These are phyloP conservation scores for Adoxophyes honmai DNA, from an alignment of 1,140 invertebrate species.

Conservation along the genomic window DNA sequence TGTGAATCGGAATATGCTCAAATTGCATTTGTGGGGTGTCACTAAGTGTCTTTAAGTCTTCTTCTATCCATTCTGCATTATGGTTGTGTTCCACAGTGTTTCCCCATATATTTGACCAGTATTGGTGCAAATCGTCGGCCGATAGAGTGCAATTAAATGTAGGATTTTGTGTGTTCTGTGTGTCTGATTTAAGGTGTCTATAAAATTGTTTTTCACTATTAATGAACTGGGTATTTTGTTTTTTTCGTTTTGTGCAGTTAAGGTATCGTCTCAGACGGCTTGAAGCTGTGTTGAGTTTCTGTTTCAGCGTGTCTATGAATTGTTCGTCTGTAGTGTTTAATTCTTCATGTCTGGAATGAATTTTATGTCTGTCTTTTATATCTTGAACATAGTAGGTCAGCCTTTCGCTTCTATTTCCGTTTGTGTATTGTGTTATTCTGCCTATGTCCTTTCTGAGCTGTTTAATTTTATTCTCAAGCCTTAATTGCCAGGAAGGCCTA, in stretches of 20 bases:
- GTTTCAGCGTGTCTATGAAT: conserved; percentile 7
- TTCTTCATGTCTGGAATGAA: too few species aligned
- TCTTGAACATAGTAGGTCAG: too few species aligned
- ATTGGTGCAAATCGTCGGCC: not conserved
- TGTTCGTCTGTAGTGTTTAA: too few species aligned
- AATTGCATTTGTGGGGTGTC: not conserved
- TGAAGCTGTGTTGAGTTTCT: conserved; percentile 16
- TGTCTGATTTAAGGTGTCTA: not conserved
- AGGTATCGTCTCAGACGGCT: not conserved
- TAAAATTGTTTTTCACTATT: conserved; percentile 9
- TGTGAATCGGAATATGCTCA: not conserved
- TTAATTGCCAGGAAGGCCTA: too few species aligned
- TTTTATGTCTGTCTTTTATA: too few species aligned
- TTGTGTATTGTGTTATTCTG: too few species aligned
- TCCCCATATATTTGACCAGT: not conserved
- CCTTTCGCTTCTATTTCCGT: too few species aligned
- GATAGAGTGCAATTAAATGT: not conserved
- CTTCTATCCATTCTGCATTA: not conserved
- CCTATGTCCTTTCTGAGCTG: too few species aligned
- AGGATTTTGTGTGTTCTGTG: too few species aligned
- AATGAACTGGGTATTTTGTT: too few species aligned
- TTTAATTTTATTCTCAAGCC: too few species aligned
- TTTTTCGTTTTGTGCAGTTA: not conserved
- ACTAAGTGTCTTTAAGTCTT: not conserved
- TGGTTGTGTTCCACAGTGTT: too few species aligned